Evolutionary conservation across 2,888 invertebrate species (phyloP).

Genomic region (Acleris sparsana): DNA sequence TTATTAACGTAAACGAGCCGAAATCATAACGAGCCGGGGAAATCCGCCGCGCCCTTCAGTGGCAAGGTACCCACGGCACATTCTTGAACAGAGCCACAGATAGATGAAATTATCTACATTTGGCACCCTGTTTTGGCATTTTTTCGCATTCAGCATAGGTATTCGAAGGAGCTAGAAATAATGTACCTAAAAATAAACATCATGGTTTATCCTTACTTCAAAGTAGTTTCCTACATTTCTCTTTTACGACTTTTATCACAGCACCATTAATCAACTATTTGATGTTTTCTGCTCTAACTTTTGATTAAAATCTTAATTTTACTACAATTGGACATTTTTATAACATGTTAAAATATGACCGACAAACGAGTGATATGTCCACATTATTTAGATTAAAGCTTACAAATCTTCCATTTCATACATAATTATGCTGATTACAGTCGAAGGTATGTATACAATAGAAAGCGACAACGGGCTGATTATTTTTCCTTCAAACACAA

Average conservation of each 20-base stretch:
- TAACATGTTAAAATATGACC: slow-evolving; percentile 44
- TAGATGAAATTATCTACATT: slow-evolving; percentile 2
- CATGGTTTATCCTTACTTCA: slow-evolving; percentile 49
- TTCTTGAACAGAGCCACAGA: too few relatives aligned
- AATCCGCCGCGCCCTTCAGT: too few relatives aligned
- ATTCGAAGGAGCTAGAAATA: slow-evolving; percentile 30
- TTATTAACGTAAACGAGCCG: too few relatives aligned
- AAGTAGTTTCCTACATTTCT: slow-evolving; percentile 52
- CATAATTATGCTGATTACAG: slow-evolving; percentile 25
- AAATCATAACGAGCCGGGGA: too few relatives aligned
- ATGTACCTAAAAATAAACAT: slow-evolving; percentile 45
- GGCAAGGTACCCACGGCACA: too few relatives aligned
- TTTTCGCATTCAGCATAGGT: not conserved
- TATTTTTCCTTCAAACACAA: slow-evolving; percentile 39
- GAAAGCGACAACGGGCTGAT: slow-evolving; percentile 39
- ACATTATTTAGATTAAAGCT: slow-evolving; percentile 71
- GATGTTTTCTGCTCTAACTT: slow-evolving; percentile 51
- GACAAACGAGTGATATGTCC: slow-evolving; percentile 63
- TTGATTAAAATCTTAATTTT: slow-evolving; percentile 47
- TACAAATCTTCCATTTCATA: slow-evolving; percentile 52
- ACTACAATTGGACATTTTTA: slow-evolving; percentile 57
- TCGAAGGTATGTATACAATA: slow-evolving; percentile 3
- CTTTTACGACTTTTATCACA: slow-evolving; percentile 72
- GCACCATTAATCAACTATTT: slow-evolving; percentile 61
- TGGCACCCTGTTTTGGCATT: slow-evolving; percentile 18